Conservation (phyloP, 2,797 vertebrate species). For the Spinus pinus region DNA sequence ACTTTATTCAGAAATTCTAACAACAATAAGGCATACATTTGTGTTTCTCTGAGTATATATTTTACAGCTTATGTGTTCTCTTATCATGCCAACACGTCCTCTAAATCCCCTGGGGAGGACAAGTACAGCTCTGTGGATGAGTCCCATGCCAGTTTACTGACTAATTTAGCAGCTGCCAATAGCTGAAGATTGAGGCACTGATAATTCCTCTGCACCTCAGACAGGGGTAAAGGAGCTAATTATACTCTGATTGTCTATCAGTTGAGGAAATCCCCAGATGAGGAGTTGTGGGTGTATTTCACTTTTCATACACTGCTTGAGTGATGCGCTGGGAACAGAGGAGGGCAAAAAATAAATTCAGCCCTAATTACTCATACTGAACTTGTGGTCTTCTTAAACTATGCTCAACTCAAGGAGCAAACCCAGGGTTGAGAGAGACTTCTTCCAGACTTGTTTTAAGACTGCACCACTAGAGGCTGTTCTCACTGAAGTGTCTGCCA, state of each 20-base stretch:
- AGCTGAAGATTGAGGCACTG: neutral
- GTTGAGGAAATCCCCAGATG: conserved; percentile 53
- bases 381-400: neutral
- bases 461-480: neutral
- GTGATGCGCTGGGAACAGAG: neutral
- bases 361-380: conserved; percentile 13
- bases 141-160: neutral
- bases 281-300: conserved; percentile 31
- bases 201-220: neutral
- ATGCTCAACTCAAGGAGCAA: neutral
- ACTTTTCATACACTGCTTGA: conserved; percentile 9
- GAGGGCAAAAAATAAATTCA: neutral
- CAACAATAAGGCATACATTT: neutral
- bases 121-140: neutral
- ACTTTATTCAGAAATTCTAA: neutral
- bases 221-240: conserved; percentile 6
- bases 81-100: neutral
- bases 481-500: neutral
- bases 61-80: neutral
- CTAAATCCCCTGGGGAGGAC: neutral
- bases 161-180: neutral
- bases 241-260: neutral
- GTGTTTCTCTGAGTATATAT: neutral
- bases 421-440: neutral
- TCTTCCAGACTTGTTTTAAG: neutral